These are phyloP conservation scores for Chaetoderma sp. DNA, from an alignment of 2,888 invertebrate genomes.

Conservation along the genomic window DNA sequence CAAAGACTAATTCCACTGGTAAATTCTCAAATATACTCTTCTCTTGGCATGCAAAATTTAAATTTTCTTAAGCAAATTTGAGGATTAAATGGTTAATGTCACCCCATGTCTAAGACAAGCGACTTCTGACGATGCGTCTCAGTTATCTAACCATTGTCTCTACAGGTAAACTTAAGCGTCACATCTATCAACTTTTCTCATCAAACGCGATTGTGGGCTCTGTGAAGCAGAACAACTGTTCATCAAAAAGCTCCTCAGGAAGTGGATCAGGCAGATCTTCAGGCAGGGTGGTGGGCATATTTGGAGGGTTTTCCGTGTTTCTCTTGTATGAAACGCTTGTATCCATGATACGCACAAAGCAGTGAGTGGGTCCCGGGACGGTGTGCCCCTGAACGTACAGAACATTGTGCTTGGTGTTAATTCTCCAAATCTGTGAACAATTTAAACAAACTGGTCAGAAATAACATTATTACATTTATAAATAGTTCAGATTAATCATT, in stretches of 20 bases:
- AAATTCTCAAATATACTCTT: no score
- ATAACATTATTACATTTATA: no score
- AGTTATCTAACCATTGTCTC: no score
- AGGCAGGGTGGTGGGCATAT: constrained; percentile 85
- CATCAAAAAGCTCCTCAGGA: constrained; percentile 82
- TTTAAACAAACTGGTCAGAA: constrained; percentile 7
- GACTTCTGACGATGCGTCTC: no score
- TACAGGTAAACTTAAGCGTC: no score
- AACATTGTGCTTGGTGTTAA: constrained; percentile 94
- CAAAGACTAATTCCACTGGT: no score
- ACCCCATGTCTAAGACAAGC: no score
- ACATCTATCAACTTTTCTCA: no score
- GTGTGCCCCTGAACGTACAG: constrained; percentile 87
- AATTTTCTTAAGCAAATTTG: no score
- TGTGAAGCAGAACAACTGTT: constrained; percentile 81
- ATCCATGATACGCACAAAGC: constrained; percentile 79
- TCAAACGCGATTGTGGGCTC: constrained; percentile 38
- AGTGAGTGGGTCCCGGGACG: constrained; percentile 85
- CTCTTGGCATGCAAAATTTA: no score
- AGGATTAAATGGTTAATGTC: no score
- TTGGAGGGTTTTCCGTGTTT: constrained; percentile 72
- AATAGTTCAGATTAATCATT: no score
- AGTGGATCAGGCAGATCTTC: constrained; percentile 73
- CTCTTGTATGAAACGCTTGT: constrained; percentile 75
- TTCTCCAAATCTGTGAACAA: constrained; percentile 83